Conservation (phyloP, 2,888 invertebrate species). For the Alloplasta piceator region DNA sequence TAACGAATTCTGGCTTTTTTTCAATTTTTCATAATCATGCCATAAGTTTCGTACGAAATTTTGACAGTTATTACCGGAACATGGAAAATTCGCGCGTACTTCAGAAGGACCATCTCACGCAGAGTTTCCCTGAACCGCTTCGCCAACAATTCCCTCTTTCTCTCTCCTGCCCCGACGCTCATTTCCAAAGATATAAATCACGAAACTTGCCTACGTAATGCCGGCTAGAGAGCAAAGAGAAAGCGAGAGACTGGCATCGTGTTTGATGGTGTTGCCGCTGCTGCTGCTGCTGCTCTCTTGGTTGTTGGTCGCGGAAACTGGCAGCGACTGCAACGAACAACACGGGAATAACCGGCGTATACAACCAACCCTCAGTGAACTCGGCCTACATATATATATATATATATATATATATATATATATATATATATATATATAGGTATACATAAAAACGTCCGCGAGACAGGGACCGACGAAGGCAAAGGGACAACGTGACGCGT, state of each 20-base stretch:
- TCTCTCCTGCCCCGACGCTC: constrained; percentile 39
- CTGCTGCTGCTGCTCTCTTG: constrained; percentile 42
- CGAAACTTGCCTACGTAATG: constrained; percentile 67
- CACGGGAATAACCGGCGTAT: constrained; percentile 40
- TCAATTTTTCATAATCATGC: no score
- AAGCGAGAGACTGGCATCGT: constrained; percentile 59
- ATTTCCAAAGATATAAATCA: constrained; percentile 65
- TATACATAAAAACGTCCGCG: constrained; percentile 27
- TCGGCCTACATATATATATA: constrained; percentile 33
- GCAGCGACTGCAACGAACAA: constrained; percentile 49
- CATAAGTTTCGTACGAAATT: no score
- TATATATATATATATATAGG: no score
- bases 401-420: no score
- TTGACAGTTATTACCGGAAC: background rate
- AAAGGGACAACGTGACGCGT: constrained; percentile 48
- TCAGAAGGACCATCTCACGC: constrained; percentile 15
- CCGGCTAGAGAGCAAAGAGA: constrained; percentile 55
- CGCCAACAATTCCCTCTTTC: constrained; percentile 14
- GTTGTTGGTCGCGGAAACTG: constrained; percentile 43
- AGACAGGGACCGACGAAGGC: constrained; percentile 32
- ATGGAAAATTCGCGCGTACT: constrained; percentile 43
- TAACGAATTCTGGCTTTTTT: no score
- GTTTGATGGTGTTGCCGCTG: constrained; percentile 54
- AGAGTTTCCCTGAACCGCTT: constrained; percentile 46
- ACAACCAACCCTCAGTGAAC: constrained; percentile 41